Conservation (phyloP, 2,888 invertebrate species). For the Mellilla xanthometata region DNA sequence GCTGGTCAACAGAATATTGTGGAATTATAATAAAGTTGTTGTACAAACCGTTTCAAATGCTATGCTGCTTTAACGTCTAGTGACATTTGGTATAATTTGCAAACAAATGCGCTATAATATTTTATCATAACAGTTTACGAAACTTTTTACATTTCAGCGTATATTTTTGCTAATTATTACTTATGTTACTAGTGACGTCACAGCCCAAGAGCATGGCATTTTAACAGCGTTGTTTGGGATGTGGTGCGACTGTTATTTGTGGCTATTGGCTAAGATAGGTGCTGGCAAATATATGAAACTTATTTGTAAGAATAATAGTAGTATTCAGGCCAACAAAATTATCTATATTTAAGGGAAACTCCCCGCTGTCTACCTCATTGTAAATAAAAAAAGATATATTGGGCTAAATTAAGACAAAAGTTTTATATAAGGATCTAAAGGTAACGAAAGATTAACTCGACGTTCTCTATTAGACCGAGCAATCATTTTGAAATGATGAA, state of each 20-base stretch:
- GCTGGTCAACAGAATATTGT: no score
- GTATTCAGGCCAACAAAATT: slow-evolving; percentile 64
- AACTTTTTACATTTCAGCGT: no score
- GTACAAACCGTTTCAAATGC: no score
- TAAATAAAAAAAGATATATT: slow-evolving; percentile 66
- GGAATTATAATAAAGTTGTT: no score
- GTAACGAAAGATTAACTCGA: slow-evolving; percentile 47
- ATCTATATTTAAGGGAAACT: slow-evolving; percentile 53
- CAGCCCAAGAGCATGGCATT: no score
- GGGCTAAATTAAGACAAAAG: slow-evolving; percentile 66
- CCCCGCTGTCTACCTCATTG: slow-evolving; percentile 79
- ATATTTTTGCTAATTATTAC: no score
- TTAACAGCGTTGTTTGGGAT: not conserved
- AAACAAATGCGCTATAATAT: no score
- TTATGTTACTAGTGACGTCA: no score
- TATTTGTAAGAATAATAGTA: slow-evolving; percentile 32
- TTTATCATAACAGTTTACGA: no score
- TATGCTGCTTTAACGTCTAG: no score
- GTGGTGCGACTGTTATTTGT: not conserved
- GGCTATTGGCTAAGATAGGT: slow-evolving; percentile 13
- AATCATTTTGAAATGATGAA: slow-evolving; percentile 57
- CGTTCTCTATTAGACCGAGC: slow-evolving; percentile 54
- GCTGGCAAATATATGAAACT: slow-evolving; percentile 8
- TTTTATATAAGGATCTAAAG: slow-evolving; percentile 53
- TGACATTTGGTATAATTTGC: no score